Percentiles rank a stretch among this genome's conserved stretches.
Conservation (phyloP, 2,113 vertebrate species). For the Sula dactylatra region DNA sequence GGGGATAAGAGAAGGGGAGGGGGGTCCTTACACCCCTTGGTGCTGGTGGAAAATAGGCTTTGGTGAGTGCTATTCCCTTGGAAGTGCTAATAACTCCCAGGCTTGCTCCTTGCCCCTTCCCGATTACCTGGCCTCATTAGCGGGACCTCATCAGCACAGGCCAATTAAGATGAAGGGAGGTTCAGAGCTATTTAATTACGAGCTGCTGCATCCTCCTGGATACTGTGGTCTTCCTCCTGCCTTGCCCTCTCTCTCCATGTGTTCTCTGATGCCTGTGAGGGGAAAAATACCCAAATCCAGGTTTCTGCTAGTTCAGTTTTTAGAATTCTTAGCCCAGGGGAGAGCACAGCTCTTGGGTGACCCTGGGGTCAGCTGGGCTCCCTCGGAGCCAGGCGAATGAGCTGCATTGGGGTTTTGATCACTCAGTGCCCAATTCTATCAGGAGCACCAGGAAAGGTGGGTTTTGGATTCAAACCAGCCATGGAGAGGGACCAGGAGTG, state of each 20-base stretch:
- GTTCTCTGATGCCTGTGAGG: neutral
- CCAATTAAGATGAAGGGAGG: neutral
- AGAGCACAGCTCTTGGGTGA: neutral
- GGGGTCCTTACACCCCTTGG: neutral
- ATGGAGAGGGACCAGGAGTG: neutral
- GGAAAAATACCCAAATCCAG: neutral
- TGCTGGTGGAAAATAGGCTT: neutral
- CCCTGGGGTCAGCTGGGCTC: neutral
- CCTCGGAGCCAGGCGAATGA: neutral
- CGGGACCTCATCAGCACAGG: neutral
- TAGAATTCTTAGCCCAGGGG: no score
- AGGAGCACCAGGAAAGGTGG: neutral
- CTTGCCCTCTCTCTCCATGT: neutral
- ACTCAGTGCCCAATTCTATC: neutral
- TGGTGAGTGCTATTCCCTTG: neutral
- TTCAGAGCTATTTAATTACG: neutral
- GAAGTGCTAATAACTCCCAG: neutral
- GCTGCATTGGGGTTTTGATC: neutral
- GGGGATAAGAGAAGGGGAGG: neutral
- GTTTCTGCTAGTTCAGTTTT: neutral
- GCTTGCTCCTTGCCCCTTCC: neutral
- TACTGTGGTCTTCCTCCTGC: rapidly evolving
- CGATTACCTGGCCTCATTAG: neutral
- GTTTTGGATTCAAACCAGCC: neutral
- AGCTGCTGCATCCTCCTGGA: neutral